phyloP scores from a whole-genome alignment of 2,113 vertebrate genomes.

The Oreocharis arfaki region DNA sequence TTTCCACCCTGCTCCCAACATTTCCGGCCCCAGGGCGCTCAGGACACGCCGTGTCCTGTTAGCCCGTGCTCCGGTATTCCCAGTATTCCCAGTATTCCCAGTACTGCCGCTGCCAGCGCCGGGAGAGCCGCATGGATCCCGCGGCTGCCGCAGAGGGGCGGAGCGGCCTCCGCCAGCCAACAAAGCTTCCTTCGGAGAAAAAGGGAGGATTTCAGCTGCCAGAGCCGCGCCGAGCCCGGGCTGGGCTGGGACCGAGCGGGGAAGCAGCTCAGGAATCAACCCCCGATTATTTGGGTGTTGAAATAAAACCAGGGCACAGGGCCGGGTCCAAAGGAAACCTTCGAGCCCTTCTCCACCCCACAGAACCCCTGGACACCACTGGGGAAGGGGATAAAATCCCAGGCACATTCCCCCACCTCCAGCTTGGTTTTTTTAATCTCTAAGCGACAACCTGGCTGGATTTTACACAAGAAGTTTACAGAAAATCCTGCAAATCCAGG shows the following conservation, averaged over 20 bases:
- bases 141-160: constrained; percentile 47
- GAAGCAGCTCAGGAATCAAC: rapidly evolving
- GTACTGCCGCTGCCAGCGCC: background rate
- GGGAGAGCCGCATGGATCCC: background rate
- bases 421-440: rapidly evolving
- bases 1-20: background rate
- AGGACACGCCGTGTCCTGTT: background rate
- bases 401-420: rapidly evolving
- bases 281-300: rapidly evolving
- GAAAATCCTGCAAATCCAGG: background rate
- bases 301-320: background rate
- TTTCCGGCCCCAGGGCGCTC: rapidly evolving
- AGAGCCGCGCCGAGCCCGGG: rapidly evolving
- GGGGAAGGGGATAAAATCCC: background rate
- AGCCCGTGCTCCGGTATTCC: background rate
- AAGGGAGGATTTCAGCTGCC: background rate
- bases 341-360: rapidly evolving
- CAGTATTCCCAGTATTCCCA: background rate
- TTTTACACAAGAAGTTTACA: background rate
- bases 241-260: background rate
- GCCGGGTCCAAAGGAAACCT: background rate
- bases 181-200: background rate
- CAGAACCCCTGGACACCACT: rapidly evolving
- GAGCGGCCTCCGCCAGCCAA: background rate
- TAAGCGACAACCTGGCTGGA: rapidly evolving